phyloP scores from a whole-genome alignment of 1,140 invertebrate genomes.

The Halictus rubicundus region DNA sequence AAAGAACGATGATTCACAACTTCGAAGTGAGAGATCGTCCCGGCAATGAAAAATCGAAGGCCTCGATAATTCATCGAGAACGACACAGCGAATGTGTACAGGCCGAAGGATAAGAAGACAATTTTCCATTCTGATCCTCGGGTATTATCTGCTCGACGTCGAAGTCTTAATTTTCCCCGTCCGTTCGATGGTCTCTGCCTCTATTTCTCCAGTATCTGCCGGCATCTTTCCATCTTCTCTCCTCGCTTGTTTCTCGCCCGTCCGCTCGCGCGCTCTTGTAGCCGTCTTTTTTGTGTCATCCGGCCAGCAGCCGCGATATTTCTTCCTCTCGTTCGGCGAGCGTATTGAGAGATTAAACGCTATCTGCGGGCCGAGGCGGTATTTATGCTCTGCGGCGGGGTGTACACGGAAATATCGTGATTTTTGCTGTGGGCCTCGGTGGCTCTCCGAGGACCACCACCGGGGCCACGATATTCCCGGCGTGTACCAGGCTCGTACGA shows the following conservation, averaged over 20 bases:
- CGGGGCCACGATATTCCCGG: not conserved
- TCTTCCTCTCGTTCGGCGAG: conserved; percentile 2
- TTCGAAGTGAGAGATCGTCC: too few relatives aligned
- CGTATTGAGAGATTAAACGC: conserved; percentile 33
- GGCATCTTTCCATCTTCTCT: conserved; percentile 2
- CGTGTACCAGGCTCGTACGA: not conserved
- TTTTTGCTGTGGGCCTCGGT: conserved; percentile 6
- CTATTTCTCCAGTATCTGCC: conserved; percentile 13
- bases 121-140: too few relatives aligned
- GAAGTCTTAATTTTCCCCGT: too few relatives aligned
- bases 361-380: not conserved
- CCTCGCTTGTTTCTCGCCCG: not conserved
- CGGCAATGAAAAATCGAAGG: too few relatives aligned
- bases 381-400: conserved; percentile 2
- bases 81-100: too few relatives aligned
- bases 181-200: not conserved
- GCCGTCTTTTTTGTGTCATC: conserved; percentile 27
- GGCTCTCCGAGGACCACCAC: not conserved
- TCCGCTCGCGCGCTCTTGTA: conserved; percentile 9
- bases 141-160: too few relatives aligned
- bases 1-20: too few relatives aligned
- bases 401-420: conserved; percentile 14
- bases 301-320: conserved; percentile 4
- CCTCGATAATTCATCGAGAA: too few relatives aligned
- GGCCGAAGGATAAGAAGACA: too few relatives aligned